phyloP scores from a whole-genome alignment of 2,888 invertebrate genomes.

The Nymphalis urticae region DNA sequence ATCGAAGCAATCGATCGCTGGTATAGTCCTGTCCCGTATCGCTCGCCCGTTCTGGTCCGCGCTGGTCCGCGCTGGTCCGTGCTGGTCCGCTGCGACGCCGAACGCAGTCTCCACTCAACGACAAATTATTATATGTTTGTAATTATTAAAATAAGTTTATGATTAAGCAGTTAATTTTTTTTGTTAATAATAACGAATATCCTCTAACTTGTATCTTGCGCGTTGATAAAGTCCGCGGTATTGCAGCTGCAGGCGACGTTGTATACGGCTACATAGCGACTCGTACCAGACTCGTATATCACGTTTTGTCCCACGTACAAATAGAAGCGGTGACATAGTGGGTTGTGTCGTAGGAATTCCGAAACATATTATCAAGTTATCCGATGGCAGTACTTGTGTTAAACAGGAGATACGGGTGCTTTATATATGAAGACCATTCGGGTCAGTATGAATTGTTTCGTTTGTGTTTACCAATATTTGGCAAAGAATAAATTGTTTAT shows the following conservation, averaged over 20 bases:
- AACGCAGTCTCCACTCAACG: background rate
- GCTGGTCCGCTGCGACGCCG: background rate
- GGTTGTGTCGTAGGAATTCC: background rate
- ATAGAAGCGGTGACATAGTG: background rate
- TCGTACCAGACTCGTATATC: background rate
- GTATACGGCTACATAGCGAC: background rate
- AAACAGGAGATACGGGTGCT: background rate
- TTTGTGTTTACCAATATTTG: background rate
- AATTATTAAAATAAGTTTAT: slow-evolving; percentile 35
- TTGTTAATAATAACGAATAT: slow-evolving; percentile 32
- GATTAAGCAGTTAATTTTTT: slow-evolving; percentile 33
- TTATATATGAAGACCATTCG: background rate
- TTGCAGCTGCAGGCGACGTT: background rate
- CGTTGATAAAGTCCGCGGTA: slow-evolving; percentile 17
- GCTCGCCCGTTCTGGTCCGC: too few species aligned
- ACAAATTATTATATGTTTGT: slow-evolving; percentile 29
- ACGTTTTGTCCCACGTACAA: background rate
- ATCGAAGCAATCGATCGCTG: background rate
- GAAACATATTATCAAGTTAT: background rate
- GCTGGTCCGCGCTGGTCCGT: background rate
- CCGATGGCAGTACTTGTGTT: too few species aligned
- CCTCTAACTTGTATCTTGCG: slow-evolving; percentile 28
- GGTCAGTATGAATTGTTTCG: background rate
- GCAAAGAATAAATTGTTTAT: background rate
- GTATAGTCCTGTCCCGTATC: too few species aligned